Percentiles rank a stretch among this genome's conserved stretches.
Conservation (phyloP, 2,113 vertebrate genomes). For the Pteruthius melanotis region DNA sequence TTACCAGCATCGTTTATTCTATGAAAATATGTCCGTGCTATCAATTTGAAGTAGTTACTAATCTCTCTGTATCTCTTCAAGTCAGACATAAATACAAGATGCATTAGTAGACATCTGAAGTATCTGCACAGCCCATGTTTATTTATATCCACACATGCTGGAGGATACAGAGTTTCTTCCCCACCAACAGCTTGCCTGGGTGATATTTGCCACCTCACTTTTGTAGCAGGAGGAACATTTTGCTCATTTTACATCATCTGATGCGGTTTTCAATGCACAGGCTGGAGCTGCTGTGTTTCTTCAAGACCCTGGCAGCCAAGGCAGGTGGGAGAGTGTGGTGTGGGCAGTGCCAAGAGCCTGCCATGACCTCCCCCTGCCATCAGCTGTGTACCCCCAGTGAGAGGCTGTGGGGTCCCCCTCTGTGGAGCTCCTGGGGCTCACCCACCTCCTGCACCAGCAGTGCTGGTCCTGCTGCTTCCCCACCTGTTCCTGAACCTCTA, state of each 20-base stretch:
- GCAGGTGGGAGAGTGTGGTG: accelerated
- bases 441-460: background rate
- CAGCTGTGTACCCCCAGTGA: background rate
- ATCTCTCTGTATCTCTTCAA: background rate
- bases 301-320: background rate
- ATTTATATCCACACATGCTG: background rate
- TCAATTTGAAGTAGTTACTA: background rate
- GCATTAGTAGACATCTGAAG: background rate
- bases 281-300: background rate
- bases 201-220: background rate
- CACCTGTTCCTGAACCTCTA: accelerated
- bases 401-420: background rate
- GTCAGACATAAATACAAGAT: background rate
- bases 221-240: background rate
- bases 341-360: background rate
- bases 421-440: background rate
- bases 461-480: background rate
- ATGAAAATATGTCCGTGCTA: background rate
- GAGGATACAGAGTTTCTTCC: background rate
- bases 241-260: background rate
- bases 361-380: accelerated
- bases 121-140: background rate
- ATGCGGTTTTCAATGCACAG: background rate
- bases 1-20: background rate
- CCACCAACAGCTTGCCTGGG: background rate